Percentiles rank a stretch among this genome's conserved stretches.
phyloP scores from a whole-genome alignment of 2,113 vertebrate genomes.

The Platanista minor region DNA sequence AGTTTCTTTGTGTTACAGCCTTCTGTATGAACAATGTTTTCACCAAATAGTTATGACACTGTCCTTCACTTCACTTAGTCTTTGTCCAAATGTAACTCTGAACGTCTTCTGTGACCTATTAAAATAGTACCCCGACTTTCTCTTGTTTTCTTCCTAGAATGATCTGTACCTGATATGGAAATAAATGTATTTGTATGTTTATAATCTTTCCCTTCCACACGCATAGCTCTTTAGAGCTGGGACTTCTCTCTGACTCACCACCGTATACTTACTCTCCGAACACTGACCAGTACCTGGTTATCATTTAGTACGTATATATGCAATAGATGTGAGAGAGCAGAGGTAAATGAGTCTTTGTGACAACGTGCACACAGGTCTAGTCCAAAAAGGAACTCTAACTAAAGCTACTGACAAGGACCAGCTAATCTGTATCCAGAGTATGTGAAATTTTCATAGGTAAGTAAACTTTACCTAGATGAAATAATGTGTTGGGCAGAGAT shows the following conservation, averaged over 20 bases:
- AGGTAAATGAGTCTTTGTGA: neutral
- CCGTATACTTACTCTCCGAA: neutral
- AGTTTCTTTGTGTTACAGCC: neutral
- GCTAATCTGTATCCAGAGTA: neutral
- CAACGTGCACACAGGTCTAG: neutral
- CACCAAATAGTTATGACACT: neutral
- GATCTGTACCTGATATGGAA: neutral
- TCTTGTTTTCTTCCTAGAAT: neutral
- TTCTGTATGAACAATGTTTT: neutral
- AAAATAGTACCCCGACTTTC: neutral
- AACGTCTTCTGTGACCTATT: neutral
- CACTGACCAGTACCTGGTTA: neutral
- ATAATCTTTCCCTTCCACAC: neutral
- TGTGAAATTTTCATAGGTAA: neutral
- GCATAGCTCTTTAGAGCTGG: neutral
- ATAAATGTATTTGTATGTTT: neutral
- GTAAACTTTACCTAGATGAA: neutral
- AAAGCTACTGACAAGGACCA: neutral
- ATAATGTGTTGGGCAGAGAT: neutral
- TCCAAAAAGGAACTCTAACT: neutral
- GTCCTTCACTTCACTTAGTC: neutral
- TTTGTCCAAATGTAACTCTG: neutral
- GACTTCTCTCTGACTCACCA: neutral
- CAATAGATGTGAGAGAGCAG: neutral
- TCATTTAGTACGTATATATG: neutral